Conservation (phyloP, 2,797 vertebrate genomes). For the Vultur gryphus region DNA sequence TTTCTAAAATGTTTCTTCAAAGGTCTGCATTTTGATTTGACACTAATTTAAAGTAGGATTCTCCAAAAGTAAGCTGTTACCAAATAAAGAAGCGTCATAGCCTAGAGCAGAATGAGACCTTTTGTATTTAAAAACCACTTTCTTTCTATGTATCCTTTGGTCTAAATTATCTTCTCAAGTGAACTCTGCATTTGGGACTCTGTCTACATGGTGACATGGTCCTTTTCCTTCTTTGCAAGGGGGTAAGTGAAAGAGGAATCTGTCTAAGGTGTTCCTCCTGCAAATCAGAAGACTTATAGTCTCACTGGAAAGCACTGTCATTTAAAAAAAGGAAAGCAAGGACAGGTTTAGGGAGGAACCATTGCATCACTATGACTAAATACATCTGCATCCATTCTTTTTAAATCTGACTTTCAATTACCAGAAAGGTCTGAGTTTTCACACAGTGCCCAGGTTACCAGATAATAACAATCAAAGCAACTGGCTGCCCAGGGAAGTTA, state of each 20-base stretch:
- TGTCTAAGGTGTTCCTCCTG: neutral
- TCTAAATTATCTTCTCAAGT: neutral
- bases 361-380: neutral
- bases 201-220: neutral
- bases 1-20: neutral
- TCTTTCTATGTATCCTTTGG: neutral
- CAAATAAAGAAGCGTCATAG: neutral
- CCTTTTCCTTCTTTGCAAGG: neutral
- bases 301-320: neutral
- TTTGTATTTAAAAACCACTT: neutral
- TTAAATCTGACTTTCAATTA: neutral
- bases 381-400: neutral
- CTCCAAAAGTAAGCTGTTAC: neutral
- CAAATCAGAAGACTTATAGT: neutral
- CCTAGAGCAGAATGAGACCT: neutral
- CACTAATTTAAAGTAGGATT: neutral
- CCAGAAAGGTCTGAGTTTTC: slow-evolving; percentile 5
- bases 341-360: neutral
- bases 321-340: neutral
- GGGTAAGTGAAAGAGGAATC: neutral
- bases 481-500: neutral
- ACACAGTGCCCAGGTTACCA: neutral
- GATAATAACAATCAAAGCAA: neutral
- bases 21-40: neutral
- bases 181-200: neutral